Evolutionary conservation across 2,113 vertebrate genomes (phyloP), one percentile per base, ranked within the genome.

Genomic region (Oreochromis tanganicae): DNA sequence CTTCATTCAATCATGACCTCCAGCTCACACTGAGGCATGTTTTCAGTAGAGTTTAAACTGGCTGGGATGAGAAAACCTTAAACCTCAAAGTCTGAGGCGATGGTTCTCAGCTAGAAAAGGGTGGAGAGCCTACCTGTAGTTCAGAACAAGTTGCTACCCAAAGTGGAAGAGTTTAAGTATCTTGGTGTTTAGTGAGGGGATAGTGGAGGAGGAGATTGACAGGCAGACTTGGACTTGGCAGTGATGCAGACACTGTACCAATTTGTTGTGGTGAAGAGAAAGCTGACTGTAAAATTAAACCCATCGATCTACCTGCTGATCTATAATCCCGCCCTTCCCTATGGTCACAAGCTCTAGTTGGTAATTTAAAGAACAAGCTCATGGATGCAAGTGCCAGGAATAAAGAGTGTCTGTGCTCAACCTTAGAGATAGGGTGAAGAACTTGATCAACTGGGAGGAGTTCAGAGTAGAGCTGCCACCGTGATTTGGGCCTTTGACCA

Each of bases 141-240:
- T 41, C 0, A 0, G 3, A 68, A 68, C 19, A 68, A 68, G 19
- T n/a, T 68, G 36, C 63, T 41, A n/a, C 63, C 63, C 36, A 41
- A 68, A 41, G 63, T 68, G 63, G 63, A 21, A 41, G 63, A 68
- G 3, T 68, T 41, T 68, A 68, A 1, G 36, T 0, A 24, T 21
- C 7, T 41, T 68, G 36, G n/a, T 68, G n/a, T 66, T 66, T 21
- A 66, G 61, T 38, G 10, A 4, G 34, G 32, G 19, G 32, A 66
- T 4, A 1, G 34, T 38, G 61, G 61, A 38, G 61, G 1, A 38
- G 34, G 34, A 66, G 61, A 66, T 1, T 66, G 17, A n/a, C 34
- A 38, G 61, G 34, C 19, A 68, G n/a, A 68, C 41, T 24, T 36
- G 0, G 36, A 68, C 63, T 68, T 68, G 6, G 1, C 0, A 41